Conservation (phyloP, 2,113 vertebrate species). For the Oreocharis arfaki region DNA sequence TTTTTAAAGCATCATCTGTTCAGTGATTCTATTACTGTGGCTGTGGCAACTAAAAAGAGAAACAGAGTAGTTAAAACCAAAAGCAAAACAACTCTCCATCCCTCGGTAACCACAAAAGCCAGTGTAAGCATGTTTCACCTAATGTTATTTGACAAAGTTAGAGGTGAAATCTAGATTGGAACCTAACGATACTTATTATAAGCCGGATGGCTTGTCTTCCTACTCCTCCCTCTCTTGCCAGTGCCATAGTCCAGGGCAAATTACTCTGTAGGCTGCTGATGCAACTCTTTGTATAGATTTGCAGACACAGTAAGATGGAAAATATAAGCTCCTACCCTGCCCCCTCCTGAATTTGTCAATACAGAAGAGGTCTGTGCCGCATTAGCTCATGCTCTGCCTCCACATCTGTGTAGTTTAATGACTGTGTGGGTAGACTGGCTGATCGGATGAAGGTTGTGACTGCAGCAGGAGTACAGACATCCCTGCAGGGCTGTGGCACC, state of each 20-base stretch:
- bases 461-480: neutral
- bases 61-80: neutral
- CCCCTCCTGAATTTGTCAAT: neutral
- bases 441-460: neutral
- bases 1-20: neutral
- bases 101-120: neutral
- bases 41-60: neutral
- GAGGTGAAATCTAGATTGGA: neutral
- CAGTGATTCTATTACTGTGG: neutral
- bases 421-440: neutral
- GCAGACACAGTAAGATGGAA: neutral
- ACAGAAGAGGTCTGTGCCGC: neutral
- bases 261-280: neutral
- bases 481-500: neutral
- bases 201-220: neutral
- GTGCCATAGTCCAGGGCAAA: neutral
- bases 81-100: fast-evolving
- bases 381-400: neutral
- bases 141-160: neutral
- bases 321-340: neutral
- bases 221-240: neutral
- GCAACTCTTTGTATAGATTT: neutral
- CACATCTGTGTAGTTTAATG: neutral
- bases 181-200: neutral
- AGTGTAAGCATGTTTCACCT: neutral